A percentile compares a stretch with the other conserved stretches of the same genome.
phyloP scores from a whole-genome alignment of 64 coral and sea anemone genomes.

The Dendrophyllia cribrosa region DNA sequence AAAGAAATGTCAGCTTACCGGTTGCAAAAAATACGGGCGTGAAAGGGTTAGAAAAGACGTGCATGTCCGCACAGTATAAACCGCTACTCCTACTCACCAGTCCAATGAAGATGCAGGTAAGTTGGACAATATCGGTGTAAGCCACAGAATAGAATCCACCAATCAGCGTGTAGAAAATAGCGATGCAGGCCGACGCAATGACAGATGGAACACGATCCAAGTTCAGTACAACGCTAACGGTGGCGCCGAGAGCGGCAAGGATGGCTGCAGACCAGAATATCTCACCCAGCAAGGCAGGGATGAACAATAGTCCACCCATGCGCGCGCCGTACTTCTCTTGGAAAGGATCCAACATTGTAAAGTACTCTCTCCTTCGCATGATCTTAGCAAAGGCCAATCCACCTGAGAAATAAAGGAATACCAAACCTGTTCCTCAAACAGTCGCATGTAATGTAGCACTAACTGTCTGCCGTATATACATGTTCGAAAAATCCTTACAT shows the following conservation, averaged over 20 bases:
- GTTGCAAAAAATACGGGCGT: too few species aligned
- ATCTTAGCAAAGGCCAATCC: constrained; percentile 92
- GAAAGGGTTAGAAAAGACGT: too few species aligned
- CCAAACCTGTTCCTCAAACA: background rate
- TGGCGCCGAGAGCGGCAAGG: constrained; percentile 82
- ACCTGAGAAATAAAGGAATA: constrained; percentile 43
- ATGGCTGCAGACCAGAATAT: constrained; percentile 80
- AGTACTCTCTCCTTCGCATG: constrained; percentile 73
- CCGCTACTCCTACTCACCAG: constrained; percentile 39
- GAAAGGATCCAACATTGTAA: constrained; percentile 84
- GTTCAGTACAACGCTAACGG: constrained; percentile 77
- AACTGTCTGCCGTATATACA: too few species aligned
- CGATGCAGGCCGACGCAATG: constrained; percentile 74
- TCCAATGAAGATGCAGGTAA: constrained; percentile 75
- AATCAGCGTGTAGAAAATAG: constrained; percentile 74
- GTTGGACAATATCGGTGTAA: constrained; percentile 82
- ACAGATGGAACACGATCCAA: constrained; percentile 61
- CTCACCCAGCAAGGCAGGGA: constrained; percentile 59
- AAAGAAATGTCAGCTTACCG: too few species aligned
- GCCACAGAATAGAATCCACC: constrained; percentile 79
- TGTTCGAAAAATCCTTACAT: too few species aligned
- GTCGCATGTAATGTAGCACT: too few species aligned
- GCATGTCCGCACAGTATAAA: too few species aligned
- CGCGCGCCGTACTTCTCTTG: constrained; percentile 81
- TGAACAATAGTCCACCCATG: constrained; percentile 76